These are phyloP conservation scores for Ciconia nigra DNA, from an alignment of 2,797 vertebrate genomes.

Conservation along the genomic window DNA sequence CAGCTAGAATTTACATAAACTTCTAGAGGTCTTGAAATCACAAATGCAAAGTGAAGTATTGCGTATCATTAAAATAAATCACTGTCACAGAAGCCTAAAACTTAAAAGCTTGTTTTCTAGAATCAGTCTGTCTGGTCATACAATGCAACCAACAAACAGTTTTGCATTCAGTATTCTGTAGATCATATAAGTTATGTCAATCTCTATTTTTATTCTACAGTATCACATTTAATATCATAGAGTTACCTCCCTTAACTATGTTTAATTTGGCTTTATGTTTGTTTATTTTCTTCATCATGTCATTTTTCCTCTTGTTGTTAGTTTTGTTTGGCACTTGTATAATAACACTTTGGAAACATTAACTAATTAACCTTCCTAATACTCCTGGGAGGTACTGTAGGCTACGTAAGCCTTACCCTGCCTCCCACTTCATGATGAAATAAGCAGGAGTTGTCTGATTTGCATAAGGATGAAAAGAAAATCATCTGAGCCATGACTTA, in stretches of 20 bases:
- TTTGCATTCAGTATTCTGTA: not conserved
- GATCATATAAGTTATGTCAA: not conserved
- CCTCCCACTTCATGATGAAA: slow-evolving; percentile 45
- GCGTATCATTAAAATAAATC: slow-evolving; percentile 61
- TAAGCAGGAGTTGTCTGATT: slow-evolving; percentile 45
- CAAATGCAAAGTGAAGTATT: slow-evolving; percentile 60
- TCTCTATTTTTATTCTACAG: slow-evolving; percentile 19
- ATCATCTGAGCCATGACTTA: not conserved
- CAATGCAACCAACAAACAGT: not conserved
- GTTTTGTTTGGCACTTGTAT: slow-evolving; percentile 39
- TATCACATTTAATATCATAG: slow-evolving; percentile 17
- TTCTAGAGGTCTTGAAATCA: slow-evolving; percentile 64
- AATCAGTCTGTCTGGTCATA: not conserved
- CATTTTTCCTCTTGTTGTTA: slow-evolving; percentile 35
- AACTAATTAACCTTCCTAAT: slow-evolving; percentile 60
- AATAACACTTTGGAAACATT: slow-evolving; percentile 48
- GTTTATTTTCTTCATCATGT: slow-evolving; percentile 49
- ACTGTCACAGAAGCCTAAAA: slow-evolving; percentile 29
- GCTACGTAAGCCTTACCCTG: slow-evolving; percentile 38
- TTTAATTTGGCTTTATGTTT: slow-evolving; percentile 51
- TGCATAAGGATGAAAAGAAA: slow-evolving; percentile 46
- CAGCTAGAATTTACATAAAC: slow-evolving; percentile 69
- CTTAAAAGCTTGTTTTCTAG: slow-evolving; percentile 30
- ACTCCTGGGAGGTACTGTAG: slow-evolving; percentile 40
- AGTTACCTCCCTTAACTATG: slow-evolving; percentile 29